Conservation (phyloP, 2,797 vertebrate genomes). For the Notamacropus eugenii region DNA sequence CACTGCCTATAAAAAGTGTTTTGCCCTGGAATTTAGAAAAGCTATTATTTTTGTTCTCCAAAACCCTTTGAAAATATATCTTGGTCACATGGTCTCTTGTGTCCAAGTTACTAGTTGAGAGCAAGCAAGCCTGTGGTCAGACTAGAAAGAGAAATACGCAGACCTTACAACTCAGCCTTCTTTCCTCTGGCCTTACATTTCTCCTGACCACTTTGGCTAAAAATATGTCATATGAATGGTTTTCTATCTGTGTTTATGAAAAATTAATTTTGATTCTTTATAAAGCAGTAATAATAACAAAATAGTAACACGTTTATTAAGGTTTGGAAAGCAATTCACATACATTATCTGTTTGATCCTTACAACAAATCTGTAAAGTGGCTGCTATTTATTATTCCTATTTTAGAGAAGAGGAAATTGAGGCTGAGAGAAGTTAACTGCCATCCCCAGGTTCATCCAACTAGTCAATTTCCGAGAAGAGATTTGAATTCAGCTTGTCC, state of each 20-base stretch:
- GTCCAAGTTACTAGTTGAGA: background rate
- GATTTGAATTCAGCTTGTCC: background rate
- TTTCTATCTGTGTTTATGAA: background rate
- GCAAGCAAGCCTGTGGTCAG: background rate
- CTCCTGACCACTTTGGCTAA: background rate
- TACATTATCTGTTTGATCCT: background rate
- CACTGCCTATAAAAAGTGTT: background rate
- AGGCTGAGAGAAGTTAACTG: background rate
- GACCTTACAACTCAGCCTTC: background rate
- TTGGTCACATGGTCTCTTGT: background rate
- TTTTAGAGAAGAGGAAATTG: background rate
- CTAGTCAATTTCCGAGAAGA: background rate
- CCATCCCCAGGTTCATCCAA: background rate
- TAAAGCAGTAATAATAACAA: background rate
- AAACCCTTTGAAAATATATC: background rate
- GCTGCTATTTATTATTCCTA: background rate
- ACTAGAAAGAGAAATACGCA: background rate
- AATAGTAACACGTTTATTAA: background rate
- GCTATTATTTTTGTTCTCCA: background rate
- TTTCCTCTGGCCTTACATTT: background rate
- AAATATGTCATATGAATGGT: background rate
- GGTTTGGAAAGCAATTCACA: background rate
- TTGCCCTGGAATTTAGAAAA: background rate
- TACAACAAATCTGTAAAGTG: background rate
- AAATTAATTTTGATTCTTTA: background rate